These are phyloP conservation scores for Eudasyphora cyanicolor DNA, from an alignment of 2,888 invertebrate genomes.

Conservation along the genomic window DNA sequence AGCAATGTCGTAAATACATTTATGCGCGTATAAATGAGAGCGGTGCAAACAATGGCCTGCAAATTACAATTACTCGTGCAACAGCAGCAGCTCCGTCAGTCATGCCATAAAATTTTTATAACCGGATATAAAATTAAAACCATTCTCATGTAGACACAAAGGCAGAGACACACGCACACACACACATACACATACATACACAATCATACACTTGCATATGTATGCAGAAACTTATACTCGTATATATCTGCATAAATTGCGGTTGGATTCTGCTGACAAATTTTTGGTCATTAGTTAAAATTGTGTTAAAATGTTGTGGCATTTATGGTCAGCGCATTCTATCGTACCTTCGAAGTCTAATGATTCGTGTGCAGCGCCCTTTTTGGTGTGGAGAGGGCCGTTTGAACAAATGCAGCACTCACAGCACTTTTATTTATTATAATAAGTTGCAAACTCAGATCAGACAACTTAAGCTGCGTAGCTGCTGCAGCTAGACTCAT, in stretches of 20 bases:
- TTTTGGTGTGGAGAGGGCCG: not conserved
- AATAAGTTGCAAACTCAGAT: conserved; percentile 42
- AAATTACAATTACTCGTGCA: conserved; percentile 50
- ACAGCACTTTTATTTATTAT: conserved; percentile 25
- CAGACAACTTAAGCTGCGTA: conserved; percentile 60
- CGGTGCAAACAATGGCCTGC: conserved; percentile 44
- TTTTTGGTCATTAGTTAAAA: conserved; percentile 64
- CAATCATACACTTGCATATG: not conserved
- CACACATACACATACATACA: conserved; percentile 23
- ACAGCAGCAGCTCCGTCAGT: not conserved
- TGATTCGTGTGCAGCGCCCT: not conserved
- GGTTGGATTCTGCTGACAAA: conserved; percentile 64
- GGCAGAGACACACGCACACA: conserved; percentile 11
- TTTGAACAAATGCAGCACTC: not conserved
- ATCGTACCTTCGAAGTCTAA: no score
- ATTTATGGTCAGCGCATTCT: conserved; percentile 48
- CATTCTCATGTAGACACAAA: not conserved
- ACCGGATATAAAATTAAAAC: conserved; percentile 47
- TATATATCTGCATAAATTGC: conserved; percentile 53
- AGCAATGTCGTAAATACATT: conserved; percentile 42
- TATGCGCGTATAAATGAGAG: conserved; percentile 8
- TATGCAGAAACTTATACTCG: not conserved
- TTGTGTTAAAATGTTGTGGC: conserved; percentile 61
- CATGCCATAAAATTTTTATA: conserved; percentile 15
- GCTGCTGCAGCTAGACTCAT: not conserved